A percentile compares a stretch with the other conserved stretches of the same genome.
Conservation (phyloP, 2,797 vertebrate species). For the Phylloscopus collybita region DNA sequence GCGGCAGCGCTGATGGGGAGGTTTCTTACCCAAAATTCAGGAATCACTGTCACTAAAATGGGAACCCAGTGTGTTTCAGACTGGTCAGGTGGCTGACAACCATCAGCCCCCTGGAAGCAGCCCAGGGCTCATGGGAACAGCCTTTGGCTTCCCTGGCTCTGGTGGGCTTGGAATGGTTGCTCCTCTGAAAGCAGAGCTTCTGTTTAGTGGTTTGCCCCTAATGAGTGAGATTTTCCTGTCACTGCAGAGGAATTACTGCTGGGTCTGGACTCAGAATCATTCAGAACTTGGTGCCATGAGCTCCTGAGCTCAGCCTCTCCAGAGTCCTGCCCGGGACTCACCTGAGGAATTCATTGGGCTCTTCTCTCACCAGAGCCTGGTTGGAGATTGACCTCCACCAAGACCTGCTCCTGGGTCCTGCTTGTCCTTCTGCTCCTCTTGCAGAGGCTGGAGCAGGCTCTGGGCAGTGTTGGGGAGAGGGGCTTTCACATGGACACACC, state of each 20-base stretch:
- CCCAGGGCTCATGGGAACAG: background rate
- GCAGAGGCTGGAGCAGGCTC: background rate
- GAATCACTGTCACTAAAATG: background rate
- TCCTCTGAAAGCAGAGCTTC: background rate
- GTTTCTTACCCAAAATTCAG: background rate
- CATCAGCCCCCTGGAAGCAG: background rate
- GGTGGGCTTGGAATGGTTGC: background rate
- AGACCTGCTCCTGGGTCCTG: background rate
- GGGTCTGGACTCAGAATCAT: background rate
- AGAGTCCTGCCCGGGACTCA: background rate
- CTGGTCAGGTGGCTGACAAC: background rate
- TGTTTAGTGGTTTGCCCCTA: conserved; percentile 43
- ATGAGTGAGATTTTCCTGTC: conserved; percentile 14
- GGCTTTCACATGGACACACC: fast-evolving
- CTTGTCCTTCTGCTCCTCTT: background rate
- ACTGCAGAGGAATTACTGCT: conserved; percentile 4
- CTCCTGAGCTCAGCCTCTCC: background rate
- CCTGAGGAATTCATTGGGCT: background rate
- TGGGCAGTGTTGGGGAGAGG: background rate
- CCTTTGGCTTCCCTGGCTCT: background rate
- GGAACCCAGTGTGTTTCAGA: background rate
- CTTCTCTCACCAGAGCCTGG: background rate
- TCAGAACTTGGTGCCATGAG: background rate
- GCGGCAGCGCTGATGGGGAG: background rate
- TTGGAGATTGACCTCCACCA: background rate